Evolutionary conservation across 2,797 vertebrate species (phyloP), one percentile per base, ranked within the genome.

Genomic region (Cheirogaleus major): DNA sequence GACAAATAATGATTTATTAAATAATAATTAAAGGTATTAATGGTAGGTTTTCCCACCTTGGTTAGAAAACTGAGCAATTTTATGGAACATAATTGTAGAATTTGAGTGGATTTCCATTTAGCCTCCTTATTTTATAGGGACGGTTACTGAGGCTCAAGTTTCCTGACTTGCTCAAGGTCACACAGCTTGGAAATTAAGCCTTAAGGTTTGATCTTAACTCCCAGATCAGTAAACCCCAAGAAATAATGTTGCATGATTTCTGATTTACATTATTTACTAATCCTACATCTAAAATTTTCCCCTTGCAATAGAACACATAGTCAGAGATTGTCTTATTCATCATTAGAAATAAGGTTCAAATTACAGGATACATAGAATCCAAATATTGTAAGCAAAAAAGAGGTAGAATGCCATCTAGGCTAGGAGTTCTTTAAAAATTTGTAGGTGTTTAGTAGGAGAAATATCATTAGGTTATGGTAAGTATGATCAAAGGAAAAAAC

Each of bases 11-110:
- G 4, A 89, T 82, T 95, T 95, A 95, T 93, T 96, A 96, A 97
- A 83, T 92, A 48, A 5, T 91, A 97, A 95, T 95, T 94, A 97
- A 91, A 97, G 80, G 79, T 97, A 75, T 95, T 97, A 97, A 91
- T 94, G 88, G 30, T 92, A 75, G 30, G 95, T 96, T 96, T 97
- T 97, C 78, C n/a, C 96, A 82, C 18, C 27, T 88, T 83, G 18
- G 43, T 89, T 94, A 59, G 48, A 85, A 89, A 92, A 95, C 89
- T 96, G 48, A 90, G 67, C 94, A 63, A 89, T 97, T 79, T 48
- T 93, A 35, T 78, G 76, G 38, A 85, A 97, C 91, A 93, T 79
- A 50, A 45, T 85, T 92, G 10, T 25, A 90, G 76, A 81, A 59
- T 15, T 91, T 95, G 25, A 92, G 35, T 89, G 35, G 3, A 67